Evolutionary conservation across 2,113 vertebrate species (phyloP), one percentile per base, ranked within the genome.

Genomic region (Nothobranchius kuhntae): DNA sequence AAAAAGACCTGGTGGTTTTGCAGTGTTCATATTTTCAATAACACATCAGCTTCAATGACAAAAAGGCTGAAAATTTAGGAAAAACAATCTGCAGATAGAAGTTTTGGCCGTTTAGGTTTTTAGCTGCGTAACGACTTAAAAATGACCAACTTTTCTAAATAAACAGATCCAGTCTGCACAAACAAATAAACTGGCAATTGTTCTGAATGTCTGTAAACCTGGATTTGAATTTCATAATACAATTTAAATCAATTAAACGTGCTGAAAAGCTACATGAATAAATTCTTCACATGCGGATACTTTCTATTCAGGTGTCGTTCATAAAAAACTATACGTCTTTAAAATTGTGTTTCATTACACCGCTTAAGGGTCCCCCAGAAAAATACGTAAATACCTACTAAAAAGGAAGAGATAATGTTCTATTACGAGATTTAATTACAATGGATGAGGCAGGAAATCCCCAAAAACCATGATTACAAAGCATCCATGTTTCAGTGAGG

Each of bases 401-500:
- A 66, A 81, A n/a, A 50, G 64, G 61, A 72, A 35, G 15, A 52
- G 36, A 82, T 54, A 0, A 46, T 51, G 59, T 63, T 62, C 61
- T 57, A 53, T 75, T 48, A 67, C 17, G 30, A 2, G 8, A 44
- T 75, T 64, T 52, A 2, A 68, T 75, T 61, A 80, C 65, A 55
- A n/a, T 42, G 45, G 57, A 65, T 65, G 17, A 63, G 61, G 50
- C 50, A 75, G 79, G 68, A 81, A 77, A 77, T 68, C 17, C 72
- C 64, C 14, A 0, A 48, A 81, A 69, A 72, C 15, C 44, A 53
- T 51, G 26, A 71, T 62, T 66, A 62, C 62, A 80, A 68, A 64
- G 50, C 1, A n/a, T 52, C 55, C 15, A n/a, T 76, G 44, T 76
- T 67, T 86, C 3, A 64, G 24, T 13, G 7, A n/a, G 47, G 52